Base-by-base conservation (phyloP, 2,888 invertebrate genomes). In the Leptothorax acervorum region DNA sequence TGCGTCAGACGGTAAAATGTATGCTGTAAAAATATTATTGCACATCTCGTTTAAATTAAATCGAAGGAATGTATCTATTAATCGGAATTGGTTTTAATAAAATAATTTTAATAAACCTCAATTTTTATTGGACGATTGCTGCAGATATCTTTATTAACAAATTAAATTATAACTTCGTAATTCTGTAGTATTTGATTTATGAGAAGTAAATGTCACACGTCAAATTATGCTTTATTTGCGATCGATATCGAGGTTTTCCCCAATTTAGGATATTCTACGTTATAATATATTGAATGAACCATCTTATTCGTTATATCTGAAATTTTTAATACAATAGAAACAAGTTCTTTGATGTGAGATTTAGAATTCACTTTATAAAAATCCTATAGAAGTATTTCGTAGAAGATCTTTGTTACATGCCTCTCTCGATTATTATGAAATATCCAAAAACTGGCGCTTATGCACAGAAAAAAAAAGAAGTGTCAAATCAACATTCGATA, bases 271-370 rank as follows among this genome's bases (percentile, higher is more conserved):
- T 35, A 71, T 70, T 45, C 60, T 74, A 85, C 62, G 55, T 39
- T 81, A 53, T 84, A 81, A 82, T 89, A 73, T 74, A 84, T 51
- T 76, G 31, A 68, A 60, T 63, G 48, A 18, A 48, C 23, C 48
- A 75, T 12, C 51, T 48, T 51, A 55, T 68, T 48, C 57, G 53
- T 70, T 71, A 65, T 76, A 82, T 82, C n/a, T 57, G 42, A 28
- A 89, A 89, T 39, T 88, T 86, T 88, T 86, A 89, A 86, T 76
- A 84, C 82, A 87, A 85, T 89, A 75, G 85, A 84, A 87, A 87
- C 79, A 89, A 89, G 79, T 89, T 89, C 68, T 35, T 57, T 18
- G 55, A 53, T 71, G 70, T 75, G 39, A 63, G 82, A 88, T 84
- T 83, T 86, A 65, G 57, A 12, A 35, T 68, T 18, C 28, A 42